Conservation (phyloP, 2,888 invertebrate species). For the Melanostoma mellinum region DNA sequence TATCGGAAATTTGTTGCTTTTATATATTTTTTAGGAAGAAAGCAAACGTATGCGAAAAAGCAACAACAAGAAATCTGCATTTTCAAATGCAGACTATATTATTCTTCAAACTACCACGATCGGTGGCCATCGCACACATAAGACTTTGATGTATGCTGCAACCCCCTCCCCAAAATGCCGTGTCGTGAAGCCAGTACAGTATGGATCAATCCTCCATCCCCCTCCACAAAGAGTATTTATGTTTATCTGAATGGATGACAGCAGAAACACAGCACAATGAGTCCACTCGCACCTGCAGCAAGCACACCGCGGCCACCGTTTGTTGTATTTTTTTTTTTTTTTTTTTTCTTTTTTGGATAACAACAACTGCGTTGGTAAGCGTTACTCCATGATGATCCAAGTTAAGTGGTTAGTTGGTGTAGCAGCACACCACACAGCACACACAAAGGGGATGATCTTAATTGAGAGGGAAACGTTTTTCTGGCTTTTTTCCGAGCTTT, state of each 20-base stretch:
- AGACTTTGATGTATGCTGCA: conserved; percentile 24
- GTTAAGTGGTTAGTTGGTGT: conserved; percentile 15
- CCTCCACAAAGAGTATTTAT: conserved; percentile 34
- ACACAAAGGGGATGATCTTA: conserved; percentile 64
- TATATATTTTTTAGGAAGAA: conserved; percentile 82
- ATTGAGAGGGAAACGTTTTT: conserved; percentile 60
- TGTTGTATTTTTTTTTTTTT: not conserved
- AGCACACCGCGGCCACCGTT: not conserved
- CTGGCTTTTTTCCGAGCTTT: conserved; percentile 34
- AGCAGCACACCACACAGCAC: conserved; percentile 7
- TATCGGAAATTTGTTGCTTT: conserved; percentile 81
- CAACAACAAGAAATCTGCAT: conserved; percentile 63
- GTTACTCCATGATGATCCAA: not conserved
- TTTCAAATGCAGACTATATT: conserved; percentile 60
- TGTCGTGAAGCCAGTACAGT: conserved; percentile 28
- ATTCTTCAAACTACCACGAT: conserved; percentile 48
- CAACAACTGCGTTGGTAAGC: conserved; percentile 29
- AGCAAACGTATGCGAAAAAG: conserved; percentile 76
- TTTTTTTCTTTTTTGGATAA: not conserved
- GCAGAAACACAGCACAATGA: conserved; percentile 56
- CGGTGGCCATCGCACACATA: conserved; percentile 15
- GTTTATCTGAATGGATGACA: conserved; percentile 63
- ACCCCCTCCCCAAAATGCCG: conserved; percentile 11
- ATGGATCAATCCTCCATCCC: conserved; percentile 36
- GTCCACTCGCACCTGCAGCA: conserved; percentile 61